Evolutionary conservation across 2,888 invertebrate genomes (phyloP), one percentile per base, ranked within the genome.

Genomic region (Fragum sueziense): DNA sequence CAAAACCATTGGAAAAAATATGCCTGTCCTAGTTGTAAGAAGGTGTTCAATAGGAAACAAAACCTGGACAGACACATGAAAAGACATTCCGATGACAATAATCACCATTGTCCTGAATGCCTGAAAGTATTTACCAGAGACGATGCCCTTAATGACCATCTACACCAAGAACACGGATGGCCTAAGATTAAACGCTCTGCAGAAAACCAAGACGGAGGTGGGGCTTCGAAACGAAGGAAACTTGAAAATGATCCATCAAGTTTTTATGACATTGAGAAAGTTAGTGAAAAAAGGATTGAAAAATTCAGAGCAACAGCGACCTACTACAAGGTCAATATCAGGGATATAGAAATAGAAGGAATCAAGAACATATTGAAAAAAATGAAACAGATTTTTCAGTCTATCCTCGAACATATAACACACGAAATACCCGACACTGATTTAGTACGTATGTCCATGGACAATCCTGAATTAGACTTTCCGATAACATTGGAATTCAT

Each of bases 241-340:
- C 4, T 68, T 22, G 68, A 67, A 34, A 6, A 74, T 51, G 57
- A 68, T 33, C 68, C 74, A 68, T 54, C 68, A 9, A 34, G 3
- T 25, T 74, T 74, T 57, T 74, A 74, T 29, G 68, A 67, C 34
- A 74, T 74, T 68, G 57, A 74, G 54, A 65, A 74, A 54, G 37
- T 68, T 31, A 52, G 57, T 20, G 72, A 77, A 47, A 62, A 17
- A 70, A 72, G 68, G 33, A 72, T 77, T 27, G 73, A 72, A 34
- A 77, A 77, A 31, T 73, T 73, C 33, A 72, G 52, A 68, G 67
- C 73, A 4, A 73, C n/a, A 20, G 72, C 77, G 6, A 69, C 68
- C 20, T 77, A 77, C 54, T 77, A 73, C 25, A 73, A 73, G 33
- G 51, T 73, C 6, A 31, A 47, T 27, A n/a, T 77, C 59, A 72